These are phyloP conservation scores for Drosophila melanogaster DNA, from an alignment of 1,140 invertebrate genomes.

Conservation along the genomic window DNA sequence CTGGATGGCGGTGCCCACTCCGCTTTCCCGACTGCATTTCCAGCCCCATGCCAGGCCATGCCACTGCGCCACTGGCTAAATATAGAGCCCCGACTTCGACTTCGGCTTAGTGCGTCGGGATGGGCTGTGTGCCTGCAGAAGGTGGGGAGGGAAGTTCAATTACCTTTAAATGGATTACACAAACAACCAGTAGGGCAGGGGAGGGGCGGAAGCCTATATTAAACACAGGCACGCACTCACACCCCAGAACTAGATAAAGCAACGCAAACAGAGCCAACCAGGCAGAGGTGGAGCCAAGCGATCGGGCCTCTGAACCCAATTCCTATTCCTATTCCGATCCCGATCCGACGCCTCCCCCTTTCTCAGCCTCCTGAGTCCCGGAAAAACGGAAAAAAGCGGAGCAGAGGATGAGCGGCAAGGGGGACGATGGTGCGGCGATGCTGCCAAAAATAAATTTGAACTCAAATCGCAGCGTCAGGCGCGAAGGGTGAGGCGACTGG, in stretches of 20 bases:
- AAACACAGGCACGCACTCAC: slow-evolving; percentile 27
- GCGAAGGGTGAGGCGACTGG: slow-evolving; percentile 50
- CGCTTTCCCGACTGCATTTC: slow-evolving; percentile 2
- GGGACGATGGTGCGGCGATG: slow-evolving; percentile 31
- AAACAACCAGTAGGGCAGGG: slow-evolving; percentile 30
- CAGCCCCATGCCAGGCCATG: slow-evolving; percentile 9
- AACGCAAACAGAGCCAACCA: slow-evolving; percentile 36
- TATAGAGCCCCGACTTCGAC: slow-evolving; percentile 32
- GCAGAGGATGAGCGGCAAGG: slow-evolving; percentile 6
- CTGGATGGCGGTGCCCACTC: background rate
- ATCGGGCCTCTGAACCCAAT: slow-evolving; percentile 64
- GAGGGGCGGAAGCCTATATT: slow-evolving; percentile 47
- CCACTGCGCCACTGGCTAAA: slow-evolving; percentile 22
- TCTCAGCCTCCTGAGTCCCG: background rate
- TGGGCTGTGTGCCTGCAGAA: background rate
- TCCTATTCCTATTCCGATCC: slow-evolving; percentile 51
- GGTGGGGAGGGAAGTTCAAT: slow-evolving; percentile 68
- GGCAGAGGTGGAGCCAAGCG: slow-evolving; percentile 32
- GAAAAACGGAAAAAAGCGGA: slow-evolving; percentile 6
- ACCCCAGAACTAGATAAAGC: slow-evolving; percentile 34
- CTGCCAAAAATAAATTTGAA: slow-evolving; percentile 83
- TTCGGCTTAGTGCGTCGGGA: slow-evolving; percentile 25
- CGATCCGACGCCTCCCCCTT: background rate
- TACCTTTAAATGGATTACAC: slow-evolving; percentile 79
- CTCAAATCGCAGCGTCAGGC: slow-evolving; percentile 61